Base-by-base conservation (phyloP, 2,797 vertebrate genomes). In the Argyrosomus regius region DNA sequence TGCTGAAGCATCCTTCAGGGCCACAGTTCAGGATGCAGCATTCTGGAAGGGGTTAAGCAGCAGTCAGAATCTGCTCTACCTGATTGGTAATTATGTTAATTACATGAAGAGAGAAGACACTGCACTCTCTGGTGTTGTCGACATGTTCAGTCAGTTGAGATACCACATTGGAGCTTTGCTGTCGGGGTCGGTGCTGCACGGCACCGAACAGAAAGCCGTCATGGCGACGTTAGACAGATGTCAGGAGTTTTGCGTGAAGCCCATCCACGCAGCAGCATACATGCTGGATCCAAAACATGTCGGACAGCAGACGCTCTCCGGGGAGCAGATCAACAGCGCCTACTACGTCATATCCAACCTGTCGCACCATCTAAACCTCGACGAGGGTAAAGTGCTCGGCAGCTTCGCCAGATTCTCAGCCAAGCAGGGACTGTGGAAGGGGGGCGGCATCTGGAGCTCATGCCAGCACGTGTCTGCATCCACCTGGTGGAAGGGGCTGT, bases 401-500 rank as follows among this genome's bases (percentile, higher is more conserved):
- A 91, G 90, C 81, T 83, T 90, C 9, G 88, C 88, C 58, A 83
- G 88, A 69, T 94, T 90, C 77, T 81, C 75, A 0, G 86, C 87
- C 56, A 93, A 91, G 54, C 79, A 91, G 63, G 90, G 90, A 52
- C 79, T 87, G 1, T 89, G 88, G 88, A 89, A 79, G 39, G 82
- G 82, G 5, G 76, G 65, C 0, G 87, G 81, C 9, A 91, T 93
- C 57, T 90, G 92, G 88, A 89, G 88, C 58, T 91, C 85, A 0
- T 90, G 89, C 68, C 87, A 86, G 68, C 88, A 91, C 6, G 79
- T 91, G 59, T 85, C 88, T 0, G 69, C 87, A 4, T 85, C 72
- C 62, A 91, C 84, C 61, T 90, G 86, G 87, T 93, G 87, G 88
- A 91, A 85, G 50, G 90, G 91, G 20, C 87, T 91, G 72, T 91